Conservation (phyloP, 2,888 invertebrate genomes). For the Thereva nobilitata region DNA sequence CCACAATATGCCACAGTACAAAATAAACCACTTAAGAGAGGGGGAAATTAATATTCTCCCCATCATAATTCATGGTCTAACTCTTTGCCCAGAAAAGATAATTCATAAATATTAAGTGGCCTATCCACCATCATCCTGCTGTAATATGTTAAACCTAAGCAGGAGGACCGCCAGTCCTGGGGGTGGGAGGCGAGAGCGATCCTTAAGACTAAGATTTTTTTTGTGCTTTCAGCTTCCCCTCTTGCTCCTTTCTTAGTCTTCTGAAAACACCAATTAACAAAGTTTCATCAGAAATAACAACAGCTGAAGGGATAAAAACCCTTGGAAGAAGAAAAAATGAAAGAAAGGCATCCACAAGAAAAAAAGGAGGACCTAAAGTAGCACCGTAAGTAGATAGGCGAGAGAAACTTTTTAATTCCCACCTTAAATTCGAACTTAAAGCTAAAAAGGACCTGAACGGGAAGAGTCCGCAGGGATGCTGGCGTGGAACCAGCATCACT, state of each 20-base stretch:
- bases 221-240: constrained; percentile 3
- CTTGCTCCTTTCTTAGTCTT: not conserved
- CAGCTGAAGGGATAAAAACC: constrained; percentile 26
- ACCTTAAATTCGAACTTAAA: constrained; percentile 25
- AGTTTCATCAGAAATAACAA: constrained; percentile 37
- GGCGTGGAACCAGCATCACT: not conserved
- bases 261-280: constrained; percentile 41
- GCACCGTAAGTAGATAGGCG: not conserved
- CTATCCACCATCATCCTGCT: constrained; percentile 37
- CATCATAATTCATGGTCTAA: constrained; percentile 37
- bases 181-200: not conserved
- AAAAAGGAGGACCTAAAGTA: constrained; percentile 6
- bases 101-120: constrained; percentile 41
- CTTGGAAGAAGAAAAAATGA: constrained; percentile 17
- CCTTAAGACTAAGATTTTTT: not conserved
- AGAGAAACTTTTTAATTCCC: constrained; percentile 35
- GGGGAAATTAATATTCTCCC: constrained; percentile 36
- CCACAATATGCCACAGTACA: constrained; percentile 5
- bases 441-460: not conserved
- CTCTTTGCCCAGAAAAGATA: constrained; percentile 32
- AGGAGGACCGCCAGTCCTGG: not conserved
- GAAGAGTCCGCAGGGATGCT: no score
- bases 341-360: constrained; percentile 1
- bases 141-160: constrained; percentile 36
- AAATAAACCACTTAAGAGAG: constrained; percentile 30